Percentiles rank a stretch among this genome's conserved stretches.
These are phyloP conservation scores for Prochilodus magdalenae DNA, from an alignment of 2,113 vertebrate species.

Conservation along the genomic window DNA sequence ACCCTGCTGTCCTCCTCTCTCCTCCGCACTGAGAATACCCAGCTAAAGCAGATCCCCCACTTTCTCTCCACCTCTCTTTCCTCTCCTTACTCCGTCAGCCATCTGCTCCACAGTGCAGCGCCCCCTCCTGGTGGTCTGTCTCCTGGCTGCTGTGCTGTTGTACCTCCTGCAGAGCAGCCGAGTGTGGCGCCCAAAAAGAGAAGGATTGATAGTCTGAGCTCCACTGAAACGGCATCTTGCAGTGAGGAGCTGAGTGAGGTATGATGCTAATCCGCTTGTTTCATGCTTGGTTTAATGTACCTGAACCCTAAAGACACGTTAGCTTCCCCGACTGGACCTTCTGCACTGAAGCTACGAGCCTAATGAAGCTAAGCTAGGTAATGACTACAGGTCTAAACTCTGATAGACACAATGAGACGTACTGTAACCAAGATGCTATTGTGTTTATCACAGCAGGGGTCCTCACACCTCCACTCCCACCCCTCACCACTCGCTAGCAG, in stretches of 20 bases:
- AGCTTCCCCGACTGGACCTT: no score
- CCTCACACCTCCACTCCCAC: no score
- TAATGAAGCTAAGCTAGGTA: no score
- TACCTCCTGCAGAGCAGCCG: slow-evolving; percentile 3
- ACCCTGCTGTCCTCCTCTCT: slow-evolving; percentile 51
- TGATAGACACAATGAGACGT: no score
- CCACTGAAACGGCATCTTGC: slow-evolving; percentile 43
- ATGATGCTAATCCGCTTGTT: neutral
- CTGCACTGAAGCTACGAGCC: no score
- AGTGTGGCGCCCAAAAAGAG: neutral
- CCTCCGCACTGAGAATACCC: slow-evolving; percentile 65
- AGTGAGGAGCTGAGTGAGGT: slow-evolving; percentile 64
- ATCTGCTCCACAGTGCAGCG: slow-evolving; percentile 42
- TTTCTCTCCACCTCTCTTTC: slow-evolving; percentile 21
- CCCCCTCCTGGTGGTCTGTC: slow-evolving; percentile 1
- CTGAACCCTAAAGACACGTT: no score
- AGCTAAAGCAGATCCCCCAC: slow-evolving; percentile 42
- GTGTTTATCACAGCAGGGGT: no score
- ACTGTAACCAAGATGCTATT: no score
- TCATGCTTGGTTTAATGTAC: no score
- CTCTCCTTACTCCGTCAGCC: slow-evolving; percentile 18
- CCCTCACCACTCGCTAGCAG: no score
- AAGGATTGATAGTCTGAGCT: slow-evolving; percentile 30
- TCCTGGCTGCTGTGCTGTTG: neutral
- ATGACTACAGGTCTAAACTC: no score